Evolutionary conservation across 2,888 invertebrate genomes (phyloP).

Genomic region (Loripinus fragilis): DNA sequence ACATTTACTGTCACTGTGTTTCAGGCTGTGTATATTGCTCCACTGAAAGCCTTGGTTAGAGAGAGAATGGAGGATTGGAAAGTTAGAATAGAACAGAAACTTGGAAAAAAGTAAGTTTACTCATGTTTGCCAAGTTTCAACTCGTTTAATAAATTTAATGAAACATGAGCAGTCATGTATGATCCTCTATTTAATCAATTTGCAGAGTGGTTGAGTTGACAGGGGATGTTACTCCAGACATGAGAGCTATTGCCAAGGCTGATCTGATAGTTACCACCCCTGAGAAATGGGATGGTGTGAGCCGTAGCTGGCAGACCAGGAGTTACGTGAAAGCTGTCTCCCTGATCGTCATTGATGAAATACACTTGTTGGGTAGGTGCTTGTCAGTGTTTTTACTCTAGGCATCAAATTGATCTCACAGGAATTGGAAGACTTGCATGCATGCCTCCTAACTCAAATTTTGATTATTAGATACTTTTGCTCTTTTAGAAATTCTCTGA

Average conservation of each 20-base stretch:
- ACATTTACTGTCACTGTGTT: no score
- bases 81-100: constrained; percentile 81
- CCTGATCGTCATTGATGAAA: constrained; percentile 98
- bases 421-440: no score
- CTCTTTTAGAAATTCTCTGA: no score
- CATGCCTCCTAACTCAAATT: no score
- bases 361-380: constrained; percentile 95
- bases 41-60: constrained; percentile 97
- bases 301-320: constrained; percentile 98
- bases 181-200: no score
- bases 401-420: no score
- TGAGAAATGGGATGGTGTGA: constrained; percentile 99
- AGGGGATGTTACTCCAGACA: constrained; percentile 95
- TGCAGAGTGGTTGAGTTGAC: constrained; percentile 96
- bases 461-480: no score
- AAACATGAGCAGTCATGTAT: no score
- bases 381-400: no score
- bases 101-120: constrained; percentile 85
- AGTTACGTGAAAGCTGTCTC: constrained; percentile 95
- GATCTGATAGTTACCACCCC: constrained; percentile 99
- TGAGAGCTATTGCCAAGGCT: constrained; percentile 91
- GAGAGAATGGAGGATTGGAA: constrained; percentile 98
- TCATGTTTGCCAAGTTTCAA: no score
- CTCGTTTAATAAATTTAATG: no score
- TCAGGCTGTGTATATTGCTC: constrained; percentile 97